These are phyloP conservation scores for Nesogale talazaci DNA, from an alignment of 2,113 vertebrate genomes.

Conservation along the genomic window DNA sequence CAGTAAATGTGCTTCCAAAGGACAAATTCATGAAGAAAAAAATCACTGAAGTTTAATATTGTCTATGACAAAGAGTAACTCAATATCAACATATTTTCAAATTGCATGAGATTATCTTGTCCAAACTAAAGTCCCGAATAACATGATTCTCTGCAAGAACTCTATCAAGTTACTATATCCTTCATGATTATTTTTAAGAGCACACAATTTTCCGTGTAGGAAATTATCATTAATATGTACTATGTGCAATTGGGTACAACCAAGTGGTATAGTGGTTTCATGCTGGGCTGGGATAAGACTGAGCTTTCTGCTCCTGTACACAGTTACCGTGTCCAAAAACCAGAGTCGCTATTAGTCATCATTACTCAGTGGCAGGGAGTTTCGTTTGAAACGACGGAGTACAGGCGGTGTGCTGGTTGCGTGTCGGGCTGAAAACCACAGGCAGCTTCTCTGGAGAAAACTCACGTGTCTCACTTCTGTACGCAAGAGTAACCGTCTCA, in stretches of 20 bases:
- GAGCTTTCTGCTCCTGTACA: too few species aligned
- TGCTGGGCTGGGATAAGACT: too few species aligned
- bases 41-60: constrained; percentile 31
- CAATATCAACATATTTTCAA: neutral
- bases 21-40: neutral
- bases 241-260: neutral
- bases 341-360: too few species aligned
- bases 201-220: neutral
- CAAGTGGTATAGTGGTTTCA: too few species aligned
- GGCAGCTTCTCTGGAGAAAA: too few species aligned
- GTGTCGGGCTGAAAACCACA: too few species aligned
- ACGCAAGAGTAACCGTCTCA: too few species aligned
- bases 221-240: neutral
- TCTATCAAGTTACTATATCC: neutral
- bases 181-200: neutral
- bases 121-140: neutral
- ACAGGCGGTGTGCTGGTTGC: too few species aligned
- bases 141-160: neutral
- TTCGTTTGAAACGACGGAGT: too few species aligned
- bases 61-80: neutral
- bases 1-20: constrained; percentile 8
- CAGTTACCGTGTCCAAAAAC: too few species aligned
- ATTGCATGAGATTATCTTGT: neutral
- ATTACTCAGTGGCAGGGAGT: too few species aligned
- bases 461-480: too few species aligned